Conservation (phyloP, 1,140 invertebrate species). For the Saccostrea glomerata region DNA sequence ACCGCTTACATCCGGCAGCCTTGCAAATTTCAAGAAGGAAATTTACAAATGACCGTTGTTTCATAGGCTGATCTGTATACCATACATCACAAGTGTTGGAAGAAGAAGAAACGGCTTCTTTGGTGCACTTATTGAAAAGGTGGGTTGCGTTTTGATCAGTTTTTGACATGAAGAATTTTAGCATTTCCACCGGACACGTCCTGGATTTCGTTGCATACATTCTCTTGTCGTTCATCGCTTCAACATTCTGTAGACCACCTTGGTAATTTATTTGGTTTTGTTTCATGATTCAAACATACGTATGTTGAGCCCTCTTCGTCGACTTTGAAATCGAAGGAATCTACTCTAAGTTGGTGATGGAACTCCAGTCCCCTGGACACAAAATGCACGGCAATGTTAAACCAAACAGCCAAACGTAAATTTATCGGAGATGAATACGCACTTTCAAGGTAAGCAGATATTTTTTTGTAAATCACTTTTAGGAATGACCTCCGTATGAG, state of each 20-base stretch:
- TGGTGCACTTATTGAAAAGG: slow-evolving; percentile 17
- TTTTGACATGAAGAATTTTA: not conserved
- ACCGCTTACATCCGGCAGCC: slow-evolving; percentile 31
- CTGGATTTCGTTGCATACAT: not conserved
- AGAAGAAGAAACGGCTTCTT: not conserved
- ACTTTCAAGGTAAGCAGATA: not conserved
- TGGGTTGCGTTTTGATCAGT: slow-evolving; percentile 9
- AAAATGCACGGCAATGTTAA: not conserved
- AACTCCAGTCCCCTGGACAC: too few species aligned
- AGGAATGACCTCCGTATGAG: not conserved
- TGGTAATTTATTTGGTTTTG: too few species aligned
- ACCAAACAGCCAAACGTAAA: slow-evolving; percentile 13
- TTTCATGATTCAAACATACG: too few species aligned
- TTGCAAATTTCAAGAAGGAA: slow-evolving; percentile 44
- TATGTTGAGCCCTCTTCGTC: too few species aligned
- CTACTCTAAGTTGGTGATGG: too few species aligned
- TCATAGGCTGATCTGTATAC: slow-evolving; percentile 21
- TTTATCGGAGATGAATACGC: not conserved
- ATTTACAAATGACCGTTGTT: slow-evolving; percentile 14
- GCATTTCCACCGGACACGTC: not conserved
- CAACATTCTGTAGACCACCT: too few species aligned
- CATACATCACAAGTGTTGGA: not conserved
- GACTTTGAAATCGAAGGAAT: too few species aligned
- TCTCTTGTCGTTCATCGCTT: too few species aligned
- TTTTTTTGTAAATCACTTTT: slow-evolving; percentile 22